phyloP scores from a whole-genome alignment of 2,797 vertebrate genomes.

The Otolemur crassicaudatus region DNA sequence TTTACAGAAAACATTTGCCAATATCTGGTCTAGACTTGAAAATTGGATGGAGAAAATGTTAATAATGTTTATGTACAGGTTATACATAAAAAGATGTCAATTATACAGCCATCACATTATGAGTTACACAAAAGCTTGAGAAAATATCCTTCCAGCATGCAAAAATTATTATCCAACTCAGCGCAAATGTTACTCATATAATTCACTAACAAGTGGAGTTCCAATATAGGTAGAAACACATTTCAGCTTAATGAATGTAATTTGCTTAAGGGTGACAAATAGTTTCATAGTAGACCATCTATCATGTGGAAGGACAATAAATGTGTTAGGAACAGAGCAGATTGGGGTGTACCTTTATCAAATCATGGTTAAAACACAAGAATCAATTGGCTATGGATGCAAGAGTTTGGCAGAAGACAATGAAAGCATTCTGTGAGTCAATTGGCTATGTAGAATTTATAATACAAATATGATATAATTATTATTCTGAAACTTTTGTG shows the following conservation, averaged over 20 bases:
- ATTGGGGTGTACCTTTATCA: not conserved
- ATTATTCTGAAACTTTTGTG: not conserved
- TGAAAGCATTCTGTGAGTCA: not conserved
- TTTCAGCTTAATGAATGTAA: conserved; percentile 15
- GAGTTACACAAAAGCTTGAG: not conserved
- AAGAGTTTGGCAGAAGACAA: not conserved
- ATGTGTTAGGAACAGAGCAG: conserved; percentile 3
- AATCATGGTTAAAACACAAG: not conserved
- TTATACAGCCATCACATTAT: not conserved
- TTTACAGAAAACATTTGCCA: not conserved
- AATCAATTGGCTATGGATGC: not conserved
- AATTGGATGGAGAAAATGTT: not conserved
- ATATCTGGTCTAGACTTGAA: not conserved
- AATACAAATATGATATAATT: not conserved
- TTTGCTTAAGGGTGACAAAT: conserved; percentile 4
- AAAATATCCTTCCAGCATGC: not conserved
- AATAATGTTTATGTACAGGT: not conserved
- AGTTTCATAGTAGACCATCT: not conserved
- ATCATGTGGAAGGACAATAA: not conserved
- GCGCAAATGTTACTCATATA: not conserved
- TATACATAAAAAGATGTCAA: not conserved
- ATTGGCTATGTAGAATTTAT: not conserved
- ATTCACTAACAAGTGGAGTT: not conserved
- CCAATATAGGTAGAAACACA: not conserved
- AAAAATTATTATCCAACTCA: not conserved